Base-by-base conservation (phyloP, 2,797 vertebrate species). In the Sylvilagus floridanus region DNA sequence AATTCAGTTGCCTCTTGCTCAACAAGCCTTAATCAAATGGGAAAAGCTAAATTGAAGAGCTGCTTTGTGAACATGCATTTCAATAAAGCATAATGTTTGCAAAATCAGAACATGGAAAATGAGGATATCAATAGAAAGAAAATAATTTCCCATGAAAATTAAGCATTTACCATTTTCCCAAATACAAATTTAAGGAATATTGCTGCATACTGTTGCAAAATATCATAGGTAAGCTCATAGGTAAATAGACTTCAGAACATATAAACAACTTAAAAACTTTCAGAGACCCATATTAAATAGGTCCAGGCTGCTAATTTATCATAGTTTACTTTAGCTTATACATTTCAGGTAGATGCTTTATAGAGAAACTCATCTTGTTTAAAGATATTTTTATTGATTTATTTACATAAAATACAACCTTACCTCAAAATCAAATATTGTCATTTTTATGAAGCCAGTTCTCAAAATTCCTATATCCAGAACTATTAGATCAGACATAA, bases 1-100 rank as follows among this genome's bases (percentile, higher is more conserved):
- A 95, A 93, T 97, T 94, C 8, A 5, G 57, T 83, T 82, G 82
- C 76, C 78, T 94, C 75, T 88, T 91, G 72, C 69, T 96, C 95
- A 91, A 95, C 76, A 96, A 95, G 79, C 87, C 95, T 95, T 96
- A 97, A 96, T 94, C 97, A 96, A 93, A 96, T 63, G 42, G 75
- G 79, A 94, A 96, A 96, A 94, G 85, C 68, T 97, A 96, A 97
- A 95, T 54, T 88, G 78, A 93, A 97, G 88, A 87, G 88, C 73
- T 96, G 78, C 60, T 93, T 93, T 95, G 76, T 96, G 94, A 96
- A 84, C 78, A 89, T 79, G 83, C 42, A 95, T 96, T 96, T 93
- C 94, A 92, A 95, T 96, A 97, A 96, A 93, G 42, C 81, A 71
- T 90, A 93, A 89, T 96, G 95, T 96, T 95, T 96, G 84, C 75